phyloP scores from a whole-genome alignment of 2,797 vertebrate species.

The Nyctalus aviator region DNA sequence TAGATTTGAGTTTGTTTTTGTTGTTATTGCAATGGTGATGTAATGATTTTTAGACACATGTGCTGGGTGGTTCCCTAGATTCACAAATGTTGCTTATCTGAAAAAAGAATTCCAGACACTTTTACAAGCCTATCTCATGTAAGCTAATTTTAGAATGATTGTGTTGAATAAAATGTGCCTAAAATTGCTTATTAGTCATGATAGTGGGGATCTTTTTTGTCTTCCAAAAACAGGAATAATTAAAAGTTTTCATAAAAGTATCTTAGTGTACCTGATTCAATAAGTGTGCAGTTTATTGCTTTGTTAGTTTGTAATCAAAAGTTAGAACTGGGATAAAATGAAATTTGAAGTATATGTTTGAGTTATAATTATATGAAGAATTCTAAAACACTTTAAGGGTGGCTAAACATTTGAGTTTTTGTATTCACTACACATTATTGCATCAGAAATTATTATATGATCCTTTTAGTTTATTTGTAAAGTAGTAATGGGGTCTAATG shows the following conservation, averaged over 20 bases:
- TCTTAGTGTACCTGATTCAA: conserved; percentile 55
- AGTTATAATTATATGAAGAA: conserved; percentile 59
- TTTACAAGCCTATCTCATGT: conserved; percentile 86
- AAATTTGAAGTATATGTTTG: conserved; percentile 50
- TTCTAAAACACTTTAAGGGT: conserved; percentile 39
- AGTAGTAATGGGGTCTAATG: conserved; percentile 15
- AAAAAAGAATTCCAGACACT: conserved; percentile 89
- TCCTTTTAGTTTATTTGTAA: conserved; percentile 52
- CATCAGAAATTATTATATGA: conserved; percentile 50
- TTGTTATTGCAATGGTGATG: conserved; percentile 82
- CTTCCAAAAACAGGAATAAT: conserved; percentile 73
- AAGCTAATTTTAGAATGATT: conserved; percentile 87
- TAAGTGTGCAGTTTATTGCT: conserved; percentile 65
- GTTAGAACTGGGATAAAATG: conserved; percentile 9
- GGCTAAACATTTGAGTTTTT: conserved; percentile 57
- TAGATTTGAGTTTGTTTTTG: conserved; percentile 81
- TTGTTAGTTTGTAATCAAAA: conserved; percentile 55
- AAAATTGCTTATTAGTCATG: conserved; percentile 83
- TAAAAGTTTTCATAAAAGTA: conserved; percentile 74
- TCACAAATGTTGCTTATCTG: conserved; percentile 88
- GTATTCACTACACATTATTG: conserved; percentile 27
- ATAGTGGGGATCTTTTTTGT: conserved; percentile 72
- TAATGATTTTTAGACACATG: conserved; percentile 86
- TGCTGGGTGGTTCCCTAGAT: conserved; percentile 85
- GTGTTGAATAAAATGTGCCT: conserved; percentile 87